phyloP scores from a whole-genome alignment of 2,797 vertebrate species.

The Amblyopsis hoosieri region DNA sequence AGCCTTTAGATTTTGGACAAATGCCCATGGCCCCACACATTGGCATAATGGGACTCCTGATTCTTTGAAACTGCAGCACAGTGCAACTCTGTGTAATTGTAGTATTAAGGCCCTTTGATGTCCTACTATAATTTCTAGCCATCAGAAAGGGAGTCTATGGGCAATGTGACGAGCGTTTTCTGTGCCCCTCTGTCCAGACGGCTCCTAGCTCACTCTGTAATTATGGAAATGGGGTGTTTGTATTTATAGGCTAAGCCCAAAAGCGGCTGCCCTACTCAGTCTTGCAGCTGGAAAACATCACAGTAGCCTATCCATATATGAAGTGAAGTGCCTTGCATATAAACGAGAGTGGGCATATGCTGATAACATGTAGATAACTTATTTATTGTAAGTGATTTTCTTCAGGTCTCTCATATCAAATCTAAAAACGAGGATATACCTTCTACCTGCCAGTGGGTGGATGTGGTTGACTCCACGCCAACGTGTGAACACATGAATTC shows the following conservation, averaged over 20 bases:
- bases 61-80: slow-evolving; percentile 67
- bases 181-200: slow-evolving; percentile 82
- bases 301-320: slow-evolving; percentile 45
- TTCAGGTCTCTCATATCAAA: slow-evolving; percentile 37
- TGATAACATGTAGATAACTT: slow-evolving; percentile 46
- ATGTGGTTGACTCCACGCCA: slow-evolving; percentile 39
- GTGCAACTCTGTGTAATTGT: slow-evolving; percentile 71
- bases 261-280: slow-evolving; percentile 82
- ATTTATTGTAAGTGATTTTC: slow-evolving; percentile 42
- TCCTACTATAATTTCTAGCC: slow-evolving; percentile 74
- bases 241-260: slow-evolving; percentile 93
- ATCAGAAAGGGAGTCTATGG: slow-evolving; percentile 75
- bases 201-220: slow-evolving; percentile 87
- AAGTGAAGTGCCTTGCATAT: slow-evolving; percentile 75
- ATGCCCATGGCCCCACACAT: slow-evolving; percentile 57
- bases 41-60: slow-evolving; percentile 51
- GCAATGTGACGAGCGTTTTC: slow-evolving; percentile 76
- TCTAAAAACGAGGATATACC: too few species aligned
- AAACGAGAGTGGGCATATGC: slow-evolving; percentile 63
- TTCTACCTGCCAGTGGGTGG: slow-evolving; percentile 41
- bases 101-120: slow-evolving; percentile 79
- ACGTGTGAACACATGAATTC: slow-evolving; percentile 38
- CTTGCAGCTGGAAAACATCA: slow-evolving; percentile 89
- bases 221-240: slow-evolving; percentile 93
- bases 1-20: slow-evolving; percentile 47